Conservation (phyloP, 2,113 vertebrate genomes). For the Emydocephalus ijimae region DNA sequence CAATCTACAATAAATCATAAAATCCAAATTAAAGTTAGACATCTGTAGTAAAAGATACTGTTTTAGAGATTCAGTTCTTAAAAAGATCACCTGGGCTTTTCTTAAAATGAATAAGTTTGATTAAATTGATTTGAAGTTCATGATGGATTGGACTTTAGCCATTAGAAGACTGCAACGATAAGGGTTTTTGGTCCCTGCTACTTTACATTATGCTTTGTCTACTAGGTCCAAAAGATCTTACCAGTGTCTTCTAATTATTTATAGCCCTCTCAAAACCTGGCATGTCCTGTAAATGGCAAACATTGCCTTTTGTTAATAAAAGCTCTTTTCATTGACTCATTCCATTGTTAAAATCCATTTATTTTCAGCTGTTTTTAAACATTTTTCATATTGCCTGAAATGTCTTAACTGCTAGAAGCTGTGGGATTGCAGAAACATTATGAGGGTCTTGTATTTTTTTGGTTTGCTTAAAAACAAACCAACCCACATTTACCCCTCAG, state of each 20-base stretch:
- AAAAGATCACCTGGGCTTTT: not conserved
- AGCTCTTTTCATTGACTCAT: constrained; percentile 20
- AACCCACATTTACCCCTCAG: not conserved
- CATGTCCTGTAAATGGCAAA: not conserved
- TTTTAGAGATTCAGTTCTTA: not conserved
- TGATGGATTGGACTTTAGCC: not conserved
- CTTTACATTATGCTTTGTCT: not conserved
- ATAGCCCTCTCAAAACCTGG: not conserved
- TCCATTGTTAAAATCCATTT: constrained; percentile 49
- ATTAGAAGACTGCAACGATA: not conserved
- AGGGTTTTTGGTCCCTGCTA: not conserved
- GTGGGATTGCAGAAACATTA: not conserved
- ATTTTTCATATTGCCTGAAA: not conserved
- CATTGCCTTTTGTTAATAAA: rapidly evolving
- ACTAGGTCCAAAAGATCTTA: not conserved
- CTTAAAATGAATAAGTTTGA: not conserved
- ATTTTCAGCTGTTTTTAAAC: constrained; percentile 17
- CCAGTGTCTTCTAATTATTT: not conserved
- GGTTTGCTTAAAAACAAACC: not conserved
- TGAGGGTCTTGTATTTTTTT: not conserved
- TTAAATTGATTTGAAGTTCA: not conserved
- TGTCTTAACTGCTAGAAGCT: not conserved
- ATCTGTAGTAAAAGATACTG: not conserved
- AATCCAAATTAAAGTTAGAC: not conserved
- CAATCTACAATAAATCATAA: not conserved